A percentile compares a stretch with the other conserved stretches of the same genome.
These are phyloP conservation scores for Yponomeuta sedellus DNA, from an alignment of 2,888 invertebrate species.

Conservation along the genomic window DNA sequence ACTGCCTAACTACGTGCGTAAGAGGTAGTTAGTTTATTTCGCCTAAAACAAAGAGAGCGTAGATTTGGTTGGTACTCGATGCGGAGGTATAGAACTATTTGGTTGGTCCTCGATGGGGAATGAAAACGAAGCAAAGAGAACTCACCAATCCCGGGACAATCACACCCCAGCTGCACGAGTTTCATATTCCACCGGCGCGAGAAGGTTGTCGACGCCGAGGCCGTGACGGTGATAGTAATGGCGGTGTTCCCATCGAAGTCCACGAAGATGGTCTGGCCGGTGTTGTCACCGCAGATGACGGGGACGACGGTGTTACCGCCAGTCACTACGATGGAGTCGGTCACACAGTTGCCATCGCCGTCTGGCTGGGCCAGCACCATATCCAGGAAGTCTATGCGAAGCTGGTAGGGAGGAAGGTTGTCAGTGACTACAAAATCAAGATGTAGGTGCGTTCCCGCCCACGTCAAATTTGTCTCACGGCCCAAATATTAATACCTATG, in stretches of 20 bases:
- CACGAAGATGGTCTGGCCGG: constrained; percentile 86
- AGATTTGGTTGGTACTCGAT: no score
- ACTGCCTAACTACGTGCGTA: no score
- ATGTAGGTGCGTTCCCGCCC: no score
- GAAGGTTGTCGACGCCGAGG: constrained; percentile 76
- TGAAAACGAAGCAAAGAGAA: background rate
- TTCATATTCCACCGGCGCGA: constrained; percentile 85
- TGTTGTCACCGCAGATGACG: constrained; percentile 86
- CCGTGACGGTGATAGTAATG: constrained; percentile 81
- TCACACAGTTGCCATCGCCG: constrained; percentile 82
- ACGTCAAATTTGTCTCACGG: no score
- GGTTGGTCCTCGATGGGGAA: no score
- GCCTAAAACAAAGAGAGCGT: no score
- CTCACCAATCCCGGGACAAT: constrained; percentile 80
- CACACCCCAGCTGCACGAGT: constrained; percentile 83
- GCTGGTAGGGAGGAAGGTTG: constrained; percentile 47
- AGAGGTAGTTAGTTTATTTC: no score
- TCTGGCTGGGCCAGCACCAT: constrained; percentile 84
- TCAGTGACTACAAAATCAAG: no score
- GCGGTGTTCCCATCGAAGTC: constrained; percentile 82
- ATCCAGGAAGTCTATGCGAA: constrained; percentile 86
- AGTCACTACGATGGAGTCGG: constrained; percentile 82
- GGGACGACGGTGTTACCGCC: constrained; percentile 83
- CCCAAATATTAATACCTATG: no score
- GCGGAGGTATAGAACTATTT: no score